Evolutionary conservation across 2,113 vertebrate species (phyloP), one percentile per base, ranked within the genome.

Genomic region (Gnathonemus longibarbis): DNA sequence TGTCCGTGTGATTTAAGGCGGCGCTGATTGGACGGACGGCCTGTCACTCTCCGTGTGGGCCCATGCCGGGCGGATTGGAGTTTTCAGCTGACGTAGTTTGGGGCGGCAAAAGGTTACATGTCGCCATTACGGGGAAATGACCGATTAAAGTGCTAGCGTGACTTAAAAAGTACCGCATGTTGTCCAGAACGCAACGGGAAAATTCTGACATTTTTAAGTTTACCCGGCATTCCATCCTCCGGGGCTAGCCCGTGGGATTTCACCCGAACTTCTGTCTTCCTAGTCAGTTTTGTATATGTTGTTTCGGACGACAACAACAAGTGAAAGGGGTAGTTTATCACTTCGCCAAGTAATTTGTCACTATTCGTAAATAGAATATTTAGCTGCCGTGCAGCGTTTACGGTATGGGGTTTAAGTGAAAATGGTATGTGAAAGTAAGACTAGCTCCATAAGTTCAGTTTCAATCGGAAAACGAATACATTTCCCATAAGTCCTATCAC

Each of bases 11-110:
- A 9, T 8, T 90, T 90, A 88, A 21, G 4, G 9, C 77, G n/a
- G 2, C 11, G 84, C 2, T 93, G 90, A 96, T 95, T 95, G 94
- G 95, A 88, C 19, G 11, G 0, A 0, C 1, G 21, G 1, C 0
- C 74, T 94, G 94, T 93, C 95, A 91, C 48, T 96, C 93, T 92
- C 19, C 39, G 6, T 10, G 31, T 52, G 0, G 1, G 0, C 0
- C 2, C 3, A 80, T 66, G 48, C 3, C 35, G 90, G 2, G 70
- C 2, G 74, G 66, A 58, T 88, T 80, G 93, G 94, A 91, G 1
- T 50, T 87, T 88, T 50, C 87, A 10, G 35, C 49, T 90, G 90
- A 90, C 90, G 90, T 90, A 52, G 35, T 77, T 56, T 21, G 74
- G 62, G 50, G 90, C 87, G 90, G 87, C 50, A 80, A 62, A 88